Evolutionary conservation across 2,797 vertebrate species (phyloP).

Genomic region (Coendou prehensilis): DNA sequence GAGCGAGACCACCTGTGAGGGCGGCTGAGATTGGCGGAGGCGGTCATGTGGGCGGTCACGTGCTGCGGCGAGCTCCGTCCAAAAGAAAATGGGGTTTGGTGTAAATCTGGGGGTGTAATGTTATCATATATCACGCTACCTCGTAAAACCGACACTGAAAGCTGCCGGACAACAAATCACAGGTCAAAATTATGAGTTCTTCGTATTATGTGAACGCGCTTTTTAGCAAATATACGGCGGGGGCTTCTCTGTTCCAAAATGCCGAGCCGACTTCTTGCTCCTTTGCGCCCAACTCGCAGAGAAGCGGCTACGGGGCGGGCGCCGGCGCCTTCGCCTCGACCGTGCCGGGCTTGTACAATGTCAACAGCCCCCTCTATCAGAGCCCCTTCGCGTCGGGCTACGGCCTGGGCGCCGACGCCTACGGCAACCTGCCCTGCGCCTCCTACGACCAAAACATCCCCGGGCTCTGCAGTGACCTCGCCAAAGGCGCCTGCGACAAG

Average conservation of each 20-base stretch:
- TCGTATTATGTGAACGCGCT: slow-evolving; percentile 97
- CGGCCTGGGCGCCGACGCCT: slow-evolving; percentile 91
- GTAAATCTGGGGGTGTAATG: slow-evolving; percentile 99
- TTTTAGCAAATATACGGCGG: slow-evolving; percentile 96
- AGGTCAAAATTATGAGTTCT: slow-evolving; percentile 97
- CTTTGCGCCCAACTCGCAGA: slow-evolving; percentile 92
- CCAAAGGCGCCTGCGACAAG: slow-evolving; percentile 93
- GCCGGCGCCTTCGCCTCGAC: slow-evolving; percentile 91
- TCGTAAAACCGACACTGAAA: slow-evolving; percentile 99
- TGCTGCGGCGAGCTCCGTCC: slow-evolving; percentile 93
- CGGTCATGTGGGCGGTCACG: slow-evolving; percentile 93
- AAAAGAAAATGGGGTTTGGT: slow-evolving; percentile 97
- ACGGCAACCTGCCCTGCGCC: slow-evolving; percentile 91
- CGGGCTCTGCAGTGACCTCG: slow-evolving; percentile 92
- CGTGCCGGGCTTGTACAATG: slow-evolving; percentile 93
- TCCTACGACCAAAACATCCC: slow-evolving; percentile 95
- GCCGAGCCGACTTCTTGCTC: slow-evolving; percentile 93
- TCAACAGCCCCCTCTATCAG: slow-evolving; percentile 92
- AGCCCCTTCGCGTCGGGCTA: slow-evolving; percentile 92
- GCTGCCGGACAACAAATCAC: slow-evolving; percentile 99
- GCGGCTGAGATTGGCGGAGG: slow-evolving; percentile 92
- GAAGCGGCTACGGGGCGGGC: slow-evolving; percentile 92
- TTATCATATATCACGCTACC: slow-evolving; percentile 98
- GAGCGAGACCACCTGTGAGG: slow-evolving; percentile 91
- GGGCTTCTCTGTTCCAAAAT: slow-evolving; percentile 94